Evolutionary conservation across 2,113 vertebrate species (phyloP), one percentile per base, ranked within the genome.

Genomic region (Benitochromis conjunctus): DNA sequence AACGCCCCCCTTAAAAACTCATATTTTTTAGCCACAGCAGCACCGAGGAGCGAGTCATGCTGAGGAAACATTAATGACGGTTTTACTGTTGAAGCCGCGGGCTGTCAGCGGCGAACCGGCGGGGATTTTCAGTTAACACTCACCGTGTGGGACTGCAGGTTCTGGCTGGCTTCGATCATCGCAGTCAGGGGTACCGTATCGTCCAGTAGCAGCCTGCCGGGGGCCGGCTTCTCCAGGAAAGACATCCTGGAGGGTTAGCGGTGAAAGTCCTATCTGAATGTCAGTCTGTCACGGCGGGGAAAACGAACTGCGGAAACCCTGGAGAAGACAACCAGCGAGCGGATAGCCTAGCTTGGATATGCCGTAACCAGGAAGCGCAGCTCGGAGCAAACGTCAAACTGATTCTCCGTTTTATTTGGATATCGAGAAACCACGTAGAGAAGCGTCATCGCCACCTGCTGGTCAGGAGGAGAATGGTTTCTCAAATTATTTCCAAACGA

Each of bases 131-230:
- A 6, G 46, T 6, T 2, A 55, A 55, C 38, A 86, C 96, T 96
- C 95, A 98, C 98, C 97, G 98, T 99, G 96, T 99, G 98, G 6
- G 97, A 98, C 79, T 98, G 97, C 46, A 98, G 94, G 92, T 95
- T 99, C 96, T 99, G 98, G 93, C 97, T 98, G 91, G 97, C 96
- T 94, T 99, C 98, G 93, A 99, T 98, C 89, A 96, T 93, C 79
- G 97, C 97, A 79, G 96, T 97, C 95, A 99, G 96, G 16, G 97
- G 96, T 9, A 97, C 96, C 38, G 97, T 98, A 94, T 99, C 98
- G 93, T 99, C 98, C 96, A 98, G 95, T 87, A 97, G 96, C 87
- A 96, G 94, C 94, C 97, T 96, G 80, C 97, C 95, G 26, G 96
- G 95, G 78, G 94, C 85, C 86, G 95, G 97, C 92, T 97, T 97